phyloP scores from a whole-genome alignment of 2,888 invertebrate species.

The Agrochola lota region DNA sequence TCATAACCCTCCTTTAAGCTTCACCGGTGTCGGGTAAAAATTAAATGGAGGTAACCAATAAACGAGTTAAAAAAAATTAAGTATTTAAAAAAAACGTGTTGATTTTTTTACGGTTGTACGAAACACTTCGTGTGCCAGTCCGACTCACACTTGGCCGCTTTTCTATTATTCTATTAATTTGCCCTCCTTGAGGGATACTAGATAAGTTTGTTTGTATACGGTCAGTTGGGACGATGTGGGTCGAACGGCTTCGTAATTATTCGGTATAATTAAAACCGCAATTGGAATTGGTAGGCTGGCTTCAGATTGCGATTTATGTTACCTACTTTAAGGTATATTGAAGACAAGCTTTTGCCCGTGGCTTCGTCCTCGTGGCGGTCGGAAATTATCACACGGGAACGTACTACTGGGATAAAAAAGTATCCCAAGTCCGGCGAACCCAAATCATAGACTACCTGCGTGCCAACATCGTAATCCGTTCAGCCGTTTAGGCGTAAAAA shows the following conservation, averaged over 20 bases:
- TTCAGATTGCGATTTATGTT: conserved; percentile 30
- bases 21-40: no score
- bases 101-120: no score
- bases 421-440: neutral
- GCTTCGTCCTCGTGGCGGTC: neutral
- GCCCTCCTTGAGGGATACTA: conserved; percentile 35
- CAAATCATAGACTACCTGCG: neutral
- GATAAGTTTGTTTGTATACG: conserved; percentile 47
- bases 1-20: no score
- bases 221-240: conserved; percentile 30
- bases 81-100: no score
- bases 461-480: neutral
- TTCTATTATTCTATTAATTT: conserved; percentile 65
- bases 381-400: no score
- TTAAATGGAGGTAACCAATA: no score
- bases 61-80: no score
- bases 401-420: no score
- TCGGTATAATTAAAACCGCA: conserved; percentile 59
- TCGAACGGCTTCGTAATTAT: conserved; percentile 53
- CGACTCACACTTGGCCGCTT: neutral
- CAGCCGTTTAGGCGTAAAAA: neutral
- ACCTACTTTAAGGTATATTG: neutral
- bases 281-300: conserved; percentile 28
- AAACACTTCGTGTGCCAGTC: neutral
- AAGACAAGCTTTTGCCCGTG: neutral